These are phyloP conservation scores for Andinoacara biseriatus DNA, from an alignment of 2,113 vertebrate species.

Conservation along the genomic window DNA sequence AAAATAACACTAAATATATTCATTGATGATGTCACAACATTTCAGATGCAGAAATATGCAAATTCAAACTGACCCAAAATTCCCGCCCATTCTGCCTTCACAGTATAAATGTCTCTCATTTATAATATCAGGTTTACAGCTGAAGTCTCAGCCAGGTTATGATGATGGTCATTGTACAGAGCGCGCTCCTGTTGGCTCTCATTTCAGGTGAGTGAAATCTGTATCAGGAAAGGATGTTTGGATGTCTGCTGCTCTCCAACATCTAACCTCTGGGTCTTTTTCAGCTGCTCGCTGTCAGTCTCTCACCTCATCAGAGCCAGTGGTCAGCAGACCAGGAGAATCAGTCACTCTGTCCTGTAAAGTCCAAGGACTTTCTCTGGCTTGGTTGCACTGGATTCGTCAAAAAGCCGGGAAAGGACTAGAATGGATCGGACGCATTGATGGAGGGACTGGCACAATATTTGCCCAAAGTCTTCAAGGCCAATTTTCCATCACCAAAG, in stretches of 20 bases:
- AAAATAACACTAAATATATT: too few species aligned
- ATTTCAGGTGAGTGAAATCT: too few species aligned
- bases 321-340: background rate
- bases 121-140: too few species aligned
- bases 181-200: too few species aligned
- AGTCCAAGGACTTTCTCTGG: background rate
- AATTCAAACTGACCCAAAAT: too few species aligned
- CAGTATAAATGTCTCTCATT: too few species aligned
- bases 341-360: background rate
- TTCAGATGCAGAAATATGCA: too few species aligned
- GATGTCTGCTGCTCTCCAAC: background rate
- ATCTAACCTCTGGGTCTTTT: background rate
- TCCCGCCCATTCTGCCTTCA: too few species aligned
- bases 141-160: too few species aligned
- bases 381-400: slow-evolving; percentile 42
- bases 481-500: slow-evolving; percentile 42
- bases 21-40: too few species aligned
- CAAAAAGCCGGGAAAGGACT: slow-evolving; percentile 27
- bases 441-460: slow-evolving; percentile 21
- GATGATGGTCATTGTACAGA: too few species aligned
- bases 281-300: background rate
- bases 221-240: background rate
- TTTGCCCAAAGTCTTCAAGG: slow-evolving; percentile 32
- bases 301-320: background rate
- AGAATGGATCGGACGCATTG: slow-evolving; percentile 37